Conservation (phyloP, 2,888 invertebrate species). For the Mesorhabditis sp. region DNA sequence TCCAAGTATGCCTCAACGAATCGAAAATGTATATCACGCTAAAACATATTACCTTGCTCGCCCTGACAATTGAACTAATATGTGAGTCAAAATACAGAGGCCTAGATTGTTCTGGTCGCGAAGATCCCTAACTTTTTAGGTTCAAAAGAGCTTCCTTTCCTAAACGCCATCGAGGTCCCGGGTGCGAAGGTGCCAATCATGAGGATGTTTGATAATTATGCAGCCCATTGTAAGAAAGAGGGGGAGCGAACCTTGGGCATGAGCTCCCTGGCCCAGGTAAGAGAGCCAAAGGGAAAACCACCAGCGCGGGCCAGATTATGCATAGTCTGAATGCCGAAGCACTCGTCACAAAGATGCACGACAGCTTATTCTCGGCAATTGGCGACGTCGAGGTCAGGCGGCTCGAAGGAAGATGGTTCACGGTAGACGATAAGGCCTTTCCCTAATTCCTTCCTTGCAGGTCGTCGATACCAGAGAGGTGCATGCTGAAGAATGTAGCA, state of each 20-base stretch:
- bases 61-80: too few species aligned
- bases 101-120: not conserved
- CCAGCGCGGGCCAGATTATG: conserved; percentile 34
- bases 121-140: conserved; percentile 8
- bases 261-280: not conserved
- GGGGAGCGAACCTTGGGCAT: conserved; percentile 24
- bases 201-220: conserved; percentile 47
- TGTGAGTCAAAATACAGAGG: too few species aligned
- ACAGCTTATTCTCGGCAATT: conserved; percentile 47
- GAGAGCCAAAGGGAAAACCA: not conserved
- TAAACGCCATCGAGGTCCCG: conserved; percentile 43
- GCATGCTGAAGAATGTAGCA: conserved; percentile 48
- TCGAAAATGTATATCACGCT: too few species aligned
- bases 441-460: conserved; percentile 12
- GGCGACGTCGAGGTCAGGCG: conserved; percentile 50
- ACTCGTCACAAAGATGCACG: conserved; percentile 49
- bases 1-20: too few species aligned
- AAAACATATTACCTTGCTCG: too few species aligned
- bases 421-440: conserved; percentile 20
- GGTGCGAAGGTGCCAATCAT: conserved; percentile 48
- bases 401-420: conserved; percentile 54
- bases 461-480: conserved; percentile 51
- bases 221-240: conserved; percentile 38
- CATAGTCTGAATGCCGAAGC: conserved; percentile 49
- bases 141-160: conserved; percentile 5